Conservation (phyloP, 1,140 invertebrate species). For the Maniola jurtina region DNA sequence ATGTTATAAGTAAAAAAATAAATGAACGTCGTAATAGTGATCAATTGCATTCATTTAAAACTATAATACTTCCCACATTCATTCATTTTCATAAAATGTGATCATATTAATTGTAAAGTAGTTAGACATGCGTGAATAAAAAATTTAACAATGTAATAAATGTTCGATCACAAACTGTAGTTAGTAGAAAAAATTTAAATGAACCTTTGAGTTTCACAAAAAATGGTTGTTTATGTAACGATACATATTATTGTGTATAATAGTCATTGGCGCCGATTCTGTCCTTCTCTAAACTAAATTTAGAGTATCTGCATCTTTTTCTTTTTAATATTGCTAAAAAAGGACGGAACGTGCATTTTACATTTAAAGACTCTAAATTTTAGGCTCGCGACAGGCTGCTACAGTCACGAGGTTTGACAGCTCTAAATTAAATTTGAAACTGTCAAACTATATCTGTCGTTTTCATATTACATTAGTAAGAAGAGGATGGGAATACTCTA, state of each 20-base stretch:
- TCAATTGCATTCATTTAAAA: slow-evolving; percentile 4
- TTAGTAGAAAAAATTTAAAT: neutral
- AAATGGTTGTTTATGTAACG: neutral
- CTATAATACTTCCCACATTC: neutral
- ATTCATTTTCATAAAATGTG: neutral
- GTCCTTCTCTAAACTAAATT: too few relatives aligned
- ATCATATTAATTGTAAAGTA: neutral
- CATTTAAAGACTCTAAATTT: too few relatives aligned
- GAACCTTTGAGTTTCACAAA: neutral
- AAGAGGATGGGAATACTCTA: too few relatives aligned
- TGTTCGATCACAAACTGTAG: neutral
- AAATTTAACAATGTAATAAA: neutral
- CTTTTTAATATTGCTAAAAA: too few relatives aligned
- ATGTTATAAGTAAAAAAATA: neutral
- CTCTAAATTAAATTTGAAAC: too few relatives aligned
- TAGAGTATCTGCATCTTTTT: too few relatives aligned
- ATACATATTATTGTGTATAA: neutral
- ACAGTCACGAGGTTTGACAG: too few relatives aligned
- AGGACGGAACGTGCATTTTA: too few relatives aligned
- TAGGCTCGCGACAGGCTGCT: too few relatives aligned
- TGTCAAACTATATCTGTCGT: too few relatives aligned
- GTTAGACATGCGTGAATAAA: neutral
- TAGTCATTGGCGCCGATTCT: too few relatives aligned
- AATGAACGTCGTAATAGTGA: neutral
- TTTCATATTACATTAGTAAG: too few relatives aligned